Percentiles rank a stretch among this genome's conserved stretches.
These are phyloP conservation scores for Paratilapia polleni DNA, from an alignment of 2,113 vertebrate species.

Conservation along the genomic window DNA sequence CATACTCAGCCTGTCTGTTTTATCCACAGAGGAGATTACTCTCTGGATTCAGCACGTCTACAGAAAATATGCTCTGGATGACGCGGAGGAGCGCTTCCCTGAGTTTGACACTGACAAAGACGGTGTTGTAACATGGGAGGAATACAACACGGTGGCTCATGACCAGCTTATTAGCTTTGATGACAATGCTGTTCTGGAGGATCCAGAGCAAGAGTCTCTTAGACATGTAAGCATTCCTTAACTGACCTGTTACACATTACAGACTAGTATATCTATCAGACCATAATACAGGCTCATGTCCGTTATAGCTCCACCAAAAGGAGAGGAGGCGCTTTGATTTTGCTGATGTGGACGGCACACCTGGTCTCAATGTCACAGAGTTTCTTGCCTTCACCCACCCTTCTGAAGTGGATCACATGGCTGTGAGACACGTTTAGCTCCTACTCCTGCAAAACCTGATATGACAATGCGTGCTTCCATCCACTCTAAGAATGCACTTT, in stretches of 20 bases:
- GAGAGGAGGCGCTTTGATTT: slow-evolving; percentile 93
- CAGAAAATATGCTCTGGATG: slow-evolving; percentile 91
- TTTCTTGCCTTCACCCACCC: slow-evolving; percentile 96
- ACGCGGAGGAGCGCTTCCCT: slow-evolving; percentile 88
- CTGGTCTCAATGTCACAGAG: slow-evolving; percentile 86
- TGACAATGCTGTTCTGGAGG: slow-evolving; percentile 81
- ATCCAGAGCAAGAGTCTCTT: slow-evolving; percentile 92
- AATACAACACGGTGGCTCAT: slow-evolving; percentile 90
- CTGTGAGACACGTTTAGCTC: slow-evolving; percentile 78
- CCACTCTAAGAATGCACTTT: not conserved
- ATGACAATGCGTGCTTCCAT: not conserved
- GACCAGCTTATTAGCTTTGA: slow-evolving; percentile 87
- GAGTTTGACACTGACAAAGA: slow-evolving; percentile 88
- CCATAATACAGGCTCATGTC: slow-evolving; percentile 4
- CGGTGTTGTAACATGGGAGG: slow-evolving; percentile 89
- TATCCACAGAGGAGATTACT: slow-evolving; percentile 88
- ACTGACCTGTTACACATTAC: not conserved
- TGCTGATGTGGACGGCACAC: slow-evolving; percentile 83
- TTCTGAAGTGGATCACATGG: slow-evolving; percentile 95
- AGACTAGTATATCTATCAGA: not conserved
- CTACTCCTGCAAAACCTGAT: slow-evolving; percentile 1
- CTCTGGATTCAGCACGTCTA: slow-evolving; percentile 95
- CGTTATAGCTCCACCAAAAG: slow-evolving; percentile 88
- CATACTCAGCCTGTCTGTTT: not conserved
- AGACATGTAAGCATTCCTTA: slow-evolving; percentile 82